These are phyloP conservation scores for Seison nebaliae DNA, from an alignment of 1,140 invertebrate genomes.

Conservation along the genomic window DNA sequence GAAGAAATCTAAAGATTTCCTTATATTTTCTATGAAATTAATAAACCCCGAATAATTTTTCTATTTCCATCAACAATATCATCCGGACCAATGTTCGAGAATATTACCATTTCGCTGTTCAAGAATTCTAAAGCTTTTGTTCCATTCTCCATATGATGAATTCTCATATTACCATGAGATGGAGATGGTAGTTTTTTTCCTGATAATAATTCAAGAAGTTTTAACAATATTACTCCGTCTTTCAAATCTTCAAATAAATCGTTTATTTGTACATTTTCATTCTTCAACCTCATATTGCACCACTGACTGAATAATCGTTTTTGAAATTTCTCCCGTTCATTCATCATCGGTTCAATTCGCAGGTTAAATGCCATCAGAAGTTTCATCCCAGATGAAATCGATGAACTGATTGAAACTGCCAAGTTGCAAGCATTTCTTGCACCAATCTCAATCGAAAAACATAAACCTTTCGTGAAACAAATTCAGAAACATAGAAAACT, in stretches of 20 bases:
- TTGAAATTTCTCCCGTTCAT: slow-evolving; percentile 95
- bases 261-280: slow-evolving; percentile 68
- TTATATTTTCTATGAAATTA: too few species aligned
- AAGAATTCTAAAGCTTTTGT: slow-evolving; percentile 94
- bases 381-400: too few species aligned
- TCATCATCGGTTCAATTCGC: slow-evolving; percentile 22
- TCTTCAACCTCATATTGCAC: slow-evolving; percentile 88
- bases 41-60: slow-evolving; percentile 75
- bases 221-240: slow-evolving; percentile 92
- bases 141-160: slow-evolving; percentile 96
- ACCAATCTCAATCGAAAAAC: too few species aligned
- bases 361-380: too few species aligned
- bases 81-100: slow-evolving; percentile 97
- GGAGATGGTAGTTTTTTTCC: slow-evolving; percentile 80
- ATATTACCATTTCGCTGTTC: slow-evolving; percentile 77
- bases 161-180: slow-evolving; percentile 98
- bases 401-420: too few species aligned
- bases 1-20: too few species aligned
- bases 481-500: too few species aligned
- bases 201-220: slow-evolving; percentile 79
- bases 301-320: slow-evolving; percentile 98
- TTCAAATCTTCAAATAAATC: slow-evolving; percentile 87
- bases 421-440: too few species aligned
- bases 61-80: slow-evolving; percentile 99
- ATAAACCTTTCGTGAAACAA: too few species aligned